Evolutionary conservation across 2,888 invertebrate species (phyloP), one percentile per base, ranked within the genome.

Genomic region (Monochamus alternatus): DNA sequence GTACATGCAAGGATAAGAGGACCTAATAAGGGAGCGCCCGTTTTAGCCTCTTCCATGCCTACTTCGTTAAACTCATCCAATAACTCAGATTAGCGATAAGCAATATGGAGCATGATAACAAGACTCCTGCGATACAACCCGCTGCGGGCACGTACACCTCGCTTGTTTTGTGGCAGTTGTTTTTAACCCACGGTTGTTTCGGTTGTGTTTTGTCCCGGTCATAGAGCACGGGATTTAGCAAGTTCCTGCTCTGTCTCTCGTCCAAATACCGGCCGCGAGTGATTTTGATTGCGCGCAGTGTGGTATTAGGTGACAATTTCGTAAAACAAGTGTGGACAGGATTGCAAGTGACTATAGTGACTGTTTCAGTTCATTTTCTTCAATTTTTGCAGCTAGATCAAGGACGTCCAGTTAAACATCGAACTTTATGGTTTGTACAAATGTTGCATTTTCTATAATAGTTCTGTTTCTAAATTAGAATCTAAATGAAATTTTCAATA

Each of bases 121-220:
- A 55, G 75, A 73, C 74, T 77, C 77, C 77, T 69, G 69, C 47
- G 60, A 59, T 59, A 71, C 63, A 75, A 75, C 78, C 79, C 78
- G 77, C 75, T 76, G 76, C 80, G 77, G 73, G 79, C 81, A 80
- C 77, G 78, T 75, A 76, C 71, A 70, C 76, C 77, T 74, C 78
- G 76, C 74, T 77, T 67, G 66, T 74, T 73, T 64, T 72, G 73
- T 68, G 69, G 73, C 65, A 66, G 69, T 76, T 74, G 74, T 71
- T 65, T 73, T 69, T 52, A 73, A 73, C 73, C 76, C 73, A 73
- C 73, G 73, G 73, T 76, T 76, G 73, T 76, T 73, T 70, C 69
- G 76, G 75, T 73, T 52, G 55, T 38, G 52, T 67, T 67, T 55
- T 31, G 67, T 55, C 55, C 69, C 77, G 75, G 43, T 60, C 77